These are phyloP conservation scores for Oryzias dopingdopingensis DNA, from an alignment of 2,797 vertebrate species.

Conservation along the genomic window DNA sequence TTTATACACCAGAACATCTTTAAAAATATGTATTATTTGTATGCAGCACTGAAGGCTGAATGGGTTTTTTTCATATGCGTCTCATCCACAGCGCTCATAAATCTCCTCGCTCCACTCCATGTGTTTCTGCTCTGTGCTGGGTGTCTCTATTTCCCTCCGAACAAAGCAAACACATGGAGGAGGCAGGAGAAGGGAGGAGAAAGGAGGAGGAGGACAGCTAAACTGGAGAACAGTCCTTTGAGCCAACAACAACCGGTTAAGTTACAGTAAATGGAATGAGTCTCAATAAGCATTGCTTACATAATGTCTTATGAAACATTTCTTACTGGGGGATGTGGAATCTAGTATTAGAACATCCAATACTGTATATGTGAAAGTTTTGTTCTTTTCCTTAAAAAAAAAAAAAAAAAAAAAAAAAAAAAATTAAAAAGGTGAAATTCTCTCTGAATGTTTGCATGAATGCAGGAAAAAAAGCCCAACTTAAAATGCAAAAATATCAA, in stretches of 20 bases:
- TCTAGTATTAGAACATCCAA: background rate
- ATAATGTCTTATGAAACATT: background rate
- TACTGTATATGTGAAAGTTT: too few species aligned
- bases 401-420: too few species aligned
- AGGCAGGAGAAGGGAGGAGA: too few species aligned
- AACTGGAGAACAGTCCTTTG: background rate
- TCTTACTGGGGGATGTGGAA: background rate
- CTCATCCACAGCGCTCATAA: background rate
- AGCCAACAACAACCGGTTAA: background rate
- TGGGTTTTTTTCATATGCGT: background rate
- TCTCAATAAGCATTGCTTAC: background rate
- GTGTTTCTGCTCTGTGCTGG: background rate
- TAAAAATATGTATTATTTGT: too few species aligned
- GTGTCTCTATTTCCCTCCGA: too few species aligned
- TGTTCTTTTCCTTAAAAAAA: too few species aligned
- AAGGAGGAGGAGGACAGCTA: background rate
- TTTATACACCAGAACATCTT: background rate
- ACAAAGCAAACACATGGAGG: too few species aligned
- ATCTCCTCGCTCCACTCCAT: background rate
- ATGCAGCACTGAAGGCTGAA: background rate
- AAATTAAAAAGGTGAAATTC: too few species aligned
- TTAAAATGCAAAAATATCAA: too few species aligned
- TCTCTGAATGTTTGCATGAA: too few species aligned
- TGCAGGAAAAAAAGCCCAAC: too few species aligned
- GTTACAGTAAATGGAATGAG: slow-evolving; percentile 1